These are phyloP conservation scores for Caenorhabditis latens DNA, from an alignment of 1,140 invertebrate species.

Conservation along the genomic window DNA sequence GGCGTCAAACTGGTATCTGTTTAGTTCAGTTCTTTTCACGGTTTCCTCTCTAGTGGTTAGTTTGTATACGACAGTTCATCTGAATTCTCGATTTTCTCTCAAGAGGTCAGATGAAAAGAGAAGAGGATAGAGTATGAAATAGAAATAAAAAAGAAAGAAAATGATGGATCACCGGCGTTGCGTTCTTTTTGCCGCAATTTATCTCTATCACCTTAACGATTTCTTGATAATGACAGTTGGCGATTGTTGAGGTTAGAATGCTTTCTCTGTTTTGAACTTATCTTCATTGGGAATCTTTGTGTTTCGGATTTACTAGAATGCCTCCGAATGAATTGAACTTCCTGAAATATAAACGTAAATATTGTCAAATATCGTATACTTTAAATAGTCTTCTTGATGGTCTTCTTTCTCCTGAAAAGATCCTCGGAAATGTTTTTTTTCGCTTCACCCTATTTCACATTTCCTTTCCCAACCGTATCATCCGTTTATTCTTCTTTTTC, in stretches of 20 bases:
- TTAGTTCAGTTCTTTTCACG: background rate
- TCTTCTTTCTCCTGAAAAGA: too few species aligned
- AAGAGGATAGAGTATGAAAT: background rate
- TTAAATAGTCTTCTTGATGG: too few species aligned
- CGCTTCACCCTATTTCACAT: background rate
- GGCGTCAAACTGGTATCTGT: conserved; percentile 28
- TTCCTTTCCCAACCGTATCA: background rate
- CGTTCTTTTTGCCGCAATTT: background rate
- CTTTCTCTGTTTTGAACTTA: conserved; percentile 20
- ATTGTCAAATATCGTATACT: too few species aligned
- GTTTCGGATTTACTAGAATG: background rate
- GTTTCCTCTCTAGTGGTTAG: background rate
- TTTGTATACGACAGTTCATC: conserved; percentile 6
- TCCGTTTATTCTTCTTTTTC: background rate
- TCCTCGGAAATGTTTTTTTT: background rate
- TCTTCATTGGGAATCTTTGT: background rate
- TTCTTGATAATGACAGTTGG: conserved; percentile 6
- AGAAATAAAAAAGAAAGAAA: conserved; percentile 14
- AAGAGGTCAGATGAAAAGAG: conserved; percentile 26
- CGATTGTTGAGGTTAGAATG: background rate
- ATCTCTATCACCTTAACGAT: conserved; percentile 3
- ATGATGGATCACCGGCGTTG: conserved; percentile 3
- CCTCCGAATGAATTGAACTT: too few species aligned
- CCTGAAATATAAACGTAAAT: too few species aligned
- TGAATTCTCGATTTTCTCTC: conserved; percentile 36